phyloP scores from a whole-genome alignment of 2,888 invertebrate species.

The Rotaria magnacalcarata region DNA sequence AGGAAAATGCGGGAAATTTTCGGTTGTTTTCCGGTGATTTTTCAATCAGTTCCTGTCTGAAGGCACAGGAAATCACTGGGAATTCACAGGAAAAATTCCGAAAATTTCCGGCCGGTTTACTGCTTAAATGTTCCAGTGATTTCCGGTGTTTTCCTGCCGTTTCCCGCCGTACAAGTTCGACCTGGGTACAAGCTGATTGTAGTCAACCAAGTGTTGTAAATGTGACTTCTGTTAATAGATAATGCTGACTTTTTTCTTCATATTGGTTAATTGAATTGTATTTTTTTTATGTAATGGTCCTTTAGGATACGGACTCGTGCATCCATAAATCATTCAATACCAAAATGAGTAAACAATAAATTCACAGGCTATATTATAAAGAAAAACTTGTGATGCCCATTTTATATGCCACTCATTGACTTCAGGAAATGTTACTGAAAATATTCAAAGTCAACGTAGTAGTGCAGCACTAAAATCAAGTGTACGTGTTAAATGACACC shows the following conservation, averaged over 20 bases:
- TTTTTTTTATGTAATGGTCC: background rate
- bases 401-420: background rate
- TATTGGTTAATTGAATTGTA: background rate
- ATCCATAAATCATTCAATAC: background rate
- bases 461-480: background rate
- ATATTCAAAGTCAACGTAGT: background rate
- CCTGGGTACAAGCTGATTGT: conserved; percentile 4
- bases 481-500: background rate
- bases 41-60: too few species aligned
- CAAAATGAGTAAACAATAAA: background rate
- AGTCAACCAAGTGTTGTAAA: background rate
- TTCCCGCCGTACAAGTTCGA: too few species aligned
- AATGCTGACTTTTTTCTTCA: background rate
- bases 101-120: too few species aligned
- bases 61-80: too few species aligned
- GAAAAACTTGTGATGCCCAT: background rate
- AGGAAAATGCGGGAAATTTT: too few species aligned
- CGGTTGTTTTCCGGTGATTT: too few species aligned
- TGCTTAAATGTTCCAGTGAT: too few species aligned
- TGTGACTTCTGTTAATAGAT: background rate
- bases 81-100: too few species aligned
- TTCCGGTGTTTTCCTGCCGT: too few species aligned
- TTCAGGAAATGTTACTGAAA: background rate
- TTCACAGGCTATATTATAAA: background rate
- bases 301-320: background rate